Evolutionary conservation across 2,888 invertebrate species (phyloP).

Genomic region (Rhingia campestris): DNA sequence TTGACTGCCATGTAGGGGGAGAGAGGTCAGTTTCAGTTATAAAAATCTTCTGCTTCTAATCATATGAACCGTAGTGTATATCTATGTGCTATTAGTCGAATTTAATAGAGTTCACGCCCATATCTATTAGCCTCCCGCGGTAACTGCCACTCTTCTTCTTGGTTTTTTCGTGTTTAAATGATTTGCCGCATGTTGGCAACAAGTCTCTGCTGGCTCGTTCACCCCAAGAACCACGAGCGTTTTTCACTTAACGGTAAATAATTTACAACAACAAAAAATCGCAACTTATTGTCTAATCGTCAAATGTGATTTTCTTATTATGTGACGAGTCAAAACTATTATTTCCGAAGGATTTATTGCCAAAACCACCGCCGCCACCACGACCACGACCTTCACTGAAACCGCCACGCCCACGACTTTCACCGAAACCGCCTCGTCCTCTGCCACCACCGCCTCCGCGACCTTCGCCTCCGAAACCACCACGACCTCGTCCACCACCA

Average conservation of each 20-base stretch:
- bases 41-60: no score
- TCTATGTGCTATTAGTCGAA: conserved; percentile 86
- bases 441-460: conserved; percentile 75
- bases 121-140: conserved; percentile 95
- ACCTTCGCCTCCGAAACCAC: conserved; percentile 75
- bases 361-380: conserved; percentile 78
- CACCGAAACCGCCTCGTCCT: conserved; percentile 77
- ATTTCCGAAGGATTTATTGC: conserved; percentile 83
- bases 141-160: conserved; percentile 99
- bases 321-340: conserved; percentile 85
- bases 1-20: no score
- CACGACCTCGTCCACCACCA: conserved; percentile 77
- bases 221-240: conserved; percentile 97
- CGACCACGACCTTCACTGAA: conserved; percentile 80
- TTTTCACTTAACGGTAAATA: conserved; percentile 82
- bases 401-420: conserved; percentile 81
- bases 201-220: conserved; percentile 94
- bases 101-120: conserved; percentile 95
- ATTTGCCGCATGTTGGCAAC: conserved; percentile 95
- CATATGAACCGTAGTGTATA: no score
- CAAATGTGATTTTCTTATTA: conserved; percentile 82
- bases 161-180: conserved; percentile 98
- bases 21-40: no score
- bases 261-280: conserved; percentile 65
- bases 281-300: conserved; percentile 78